Base-by-base conservation (phyloP, 2,888 invertebrate genomes). In the Lochmaea crataegi region DNA sequence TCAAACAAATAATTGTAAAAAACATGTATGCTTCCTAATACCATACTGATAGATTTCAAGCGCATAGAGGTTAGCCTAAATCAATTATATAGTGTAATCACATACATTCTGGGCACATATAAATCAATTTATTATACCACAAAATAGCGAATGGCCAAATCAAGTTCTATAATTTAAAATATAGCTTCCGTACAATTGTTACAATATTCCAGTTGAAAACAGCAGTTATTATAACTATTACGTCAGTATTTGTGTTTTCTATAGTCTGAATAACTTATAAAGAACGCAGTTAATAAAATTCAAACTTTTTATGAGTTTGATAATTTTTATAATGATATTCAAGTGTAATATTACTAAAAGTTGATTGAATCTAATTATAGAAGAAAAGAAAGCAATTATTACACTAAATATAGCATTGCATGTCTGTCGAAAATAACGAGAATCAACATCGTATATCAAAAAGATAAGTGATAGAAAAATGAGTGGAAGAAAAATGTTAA, bases 391-490 rank as follows among this genome's bases (percentile, higher is more conserved):
- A 51, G 48, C 61, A 68, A 68, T 68, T 51, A 68, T 10, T 11
- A 61, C 18, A 11, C 68, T 69, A 69, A 63, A 69, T 69, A 63
- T 69, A 69, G 22, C 63, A 10, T 69, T 41, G 68, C 68, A 69
- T 69, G 68, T 48, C 41, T 53, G n/a, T 18, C 51, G 53, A 53
- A 63, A 69, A 69, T 69, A 69, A 69, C 63, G 16, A 16, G 38
- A 69, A 69, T 69, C 68, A 69, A 69, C 48, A 69, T 69, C 61
- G 68, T 51, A 63, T 69, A 68, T 68, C 68, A 68, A 68, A 63
- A 41, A 53, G 68, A 69, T 69, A 41, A 68, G 42, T 26, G n/a
- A 61, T 51, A n/a, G 48, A 18, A 68, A 69, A 69, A 68, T 41
- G 11, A 61, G 61, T 38, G 38, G 14, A 51, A 61, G 53, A 63